phyloP scores from a whole-genome alignment of 53 echinoderm and acorn worm genomes.

The Henricia sp. region DNA sequence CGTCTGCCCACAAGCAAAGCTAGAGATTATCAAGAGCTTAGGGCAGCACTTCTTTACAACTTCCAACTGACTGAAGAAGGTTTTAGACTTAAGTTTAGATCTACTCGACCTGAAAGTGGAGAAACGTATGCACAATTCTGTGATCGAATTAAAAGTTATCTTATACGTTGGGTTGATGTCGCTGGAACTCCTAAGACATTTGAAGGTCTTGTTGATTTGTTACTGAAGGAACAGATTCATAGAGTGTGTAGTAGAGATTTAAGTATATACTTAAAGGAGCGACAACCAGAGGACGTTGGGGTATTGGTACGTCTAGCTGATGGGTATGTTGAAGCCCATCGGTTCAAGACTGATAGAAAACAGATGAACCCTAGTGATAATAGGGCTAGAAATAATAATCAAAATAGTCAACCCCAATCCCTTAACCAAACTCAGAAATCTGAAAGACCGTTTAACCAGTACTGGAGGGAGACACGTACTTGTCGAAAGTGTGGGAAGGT shows the following conservation, averaged over 20 bases:
- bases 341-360: constrained; percentile 17
- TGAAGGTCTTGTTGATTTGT: constrained; percentile 31
- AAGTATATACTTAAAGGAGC: constrained; percentile 29
- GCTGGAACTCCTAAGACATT: not conserved
- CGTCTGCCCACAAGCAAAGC: constrained; percentile 27
- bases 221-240: constrained; percentile 32
- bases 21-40: constrained; percentile 7
- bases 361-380: not conserved
- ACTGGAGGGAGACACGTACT: not conserved
- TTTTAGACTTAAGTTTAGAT: constrained; percentile 33
- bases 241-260: constrained; percentile 19
- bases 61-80: constrained; percentile 46
- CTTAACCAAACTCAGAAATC: not conserved
- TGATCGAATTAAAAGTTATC: constrained; percentile 37
- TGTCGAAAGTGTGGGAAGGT: constrained; percentile 20
- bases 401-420: not conserved
- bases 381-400: not conserved
- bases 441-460: not conserved
- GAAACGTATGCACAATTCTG: constrained; percentile 47
- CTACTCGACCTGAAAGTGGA: constrained; percentile 2
- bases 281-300: not conserved
- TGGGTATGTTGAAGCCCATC: constrained; percentile 30
- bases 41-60: constrained; percentile 21
- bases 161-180: constrained; percentile 40
- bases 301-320: constrained; percentile 15